Evolutionary conservation across 2,888 invertebrate genomes (phyloP).

Genomic region (Hedychridium roseum): DNA sequence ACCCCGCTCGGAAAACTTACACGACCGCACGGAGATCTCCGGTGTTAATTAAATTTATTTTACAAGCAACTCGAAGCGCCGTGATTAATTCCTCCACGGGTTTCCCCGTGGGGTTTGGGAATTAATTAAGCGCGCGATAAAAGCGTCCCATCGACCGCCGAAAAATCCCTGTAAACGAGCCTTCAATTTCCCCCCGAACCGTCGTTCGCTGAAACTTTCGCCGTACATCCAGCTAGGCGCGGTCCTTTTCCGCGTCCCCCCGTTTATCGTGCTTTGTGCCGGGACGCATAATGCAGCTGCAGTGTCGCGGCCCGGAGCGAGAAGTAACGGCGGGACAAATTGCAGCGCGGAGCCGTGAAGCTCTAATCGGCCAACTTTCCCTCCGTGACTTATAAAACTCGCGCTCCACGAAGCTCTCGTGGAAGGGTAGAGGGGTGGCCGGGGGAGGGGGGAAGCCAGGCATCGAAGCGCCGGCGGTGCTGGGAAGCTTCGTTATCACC

Average conservation of each 20-base stretch:
- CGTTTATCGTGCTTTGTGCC: not conserved
- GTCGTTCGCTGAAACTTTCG: too few relatives aligned
- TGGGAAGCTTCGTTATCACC: constrained; percentile 1
- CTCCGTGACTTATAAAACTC: not conserved
- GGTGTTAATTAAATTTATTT: too few relatives aligned
- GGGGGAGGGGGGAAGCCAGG: not conserved
- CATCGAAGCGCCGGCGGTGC: not conserved
- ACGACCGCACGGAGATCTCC: too few relatives aligned
- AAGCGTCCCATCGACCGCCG: too few relatives aligned
- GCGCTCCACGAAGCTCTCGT: not conserved
- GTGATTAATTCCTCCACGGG: too few relatives aligned
- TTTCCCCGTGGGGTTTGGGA: too few relatives aligned
- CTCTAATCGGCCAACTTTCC: constrained; percentile 1
- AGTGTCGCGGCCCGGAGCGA: not conserved
- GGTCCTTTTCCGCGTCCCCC: not conserved
- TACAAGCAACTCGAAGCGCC: too few relatives aligned
- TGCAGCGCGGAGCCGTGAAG: constrained; percentile 18
- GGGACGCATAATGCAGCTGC: constrained; percentile 2
- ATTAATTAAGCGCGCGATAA: too few relatives aligned
- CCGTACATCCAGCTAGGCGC: too few relatives aligned
- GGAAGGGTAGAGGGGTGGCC: not conserved
- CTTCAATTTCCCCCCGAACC: too few relatives aligned
- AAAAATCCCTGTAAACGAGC: too few relatives aligned
- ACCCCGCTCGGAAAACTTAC: too few relatives aligned
- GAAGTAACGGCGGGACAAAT: constrained; percentile 10